Evolutionary conservation across 2,888 invertebrate genomes (phyloP), one percentile per base, ranked within the genome.

Genomic region (Melipona beecheii): DNA sequence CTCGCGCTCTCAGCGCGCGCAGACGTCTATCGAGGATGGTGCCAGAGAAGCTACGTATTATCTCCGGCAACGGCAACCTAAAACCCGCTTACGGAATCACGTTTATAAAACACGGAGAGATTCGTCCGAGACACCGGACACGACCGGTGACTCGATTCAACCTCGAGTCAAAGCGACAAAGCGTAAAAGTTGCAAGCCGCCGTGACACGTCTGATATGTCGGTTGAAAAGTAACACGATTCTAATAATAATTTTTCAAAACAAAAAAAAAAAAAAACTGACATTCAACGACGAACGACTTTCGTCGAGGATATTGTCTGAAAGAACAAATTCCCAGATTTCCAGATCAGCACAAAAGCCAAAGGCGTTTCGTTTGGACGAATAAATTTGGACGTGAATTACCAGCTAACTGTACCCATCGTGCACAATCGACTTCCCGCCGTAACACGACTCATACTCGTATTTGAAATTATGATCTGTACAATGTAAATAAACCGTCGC

Each of bases 401-500:
- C 43, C 27, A 11, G 27, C 31, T 69, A 68, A 73, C 75, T 36
- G 74, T 75, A 71, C 58, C 27, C 60, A 58, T 71, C 56, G 72
- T 58, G 43, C 68, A 31, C 64, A 17, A 24, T 5, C n/a, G 69
- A 71, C 85, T 76, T 76, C 85, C 73, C 74, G 62, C 43, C n/a
- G 76, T 64, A 72, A 87, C 78, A 81, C 62, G 78, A 65, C 21
- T 56, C 56, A 75, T 68, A 74, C 72, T 75, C 75, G 78, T 76
- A 85, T 84, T 85, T 86, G 84, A 86, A 89, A 87, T 87, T 85
- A 88, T 85, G 84, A 89, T 89, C 80, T 77, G 56, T 24, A 78
- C 27, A 74, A 49, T 84, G 87, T 89, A 89, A 89, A 90, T 87
- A 87, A 86, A 90, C 78, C 86, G 84, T 89, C 79, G 83, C 87